Evolutionary conservation across 2,797 vertebrate species (phyloP), one percentile per base, ranked within the genome.

Genomic region (Cottoperca gobio): DNA sequence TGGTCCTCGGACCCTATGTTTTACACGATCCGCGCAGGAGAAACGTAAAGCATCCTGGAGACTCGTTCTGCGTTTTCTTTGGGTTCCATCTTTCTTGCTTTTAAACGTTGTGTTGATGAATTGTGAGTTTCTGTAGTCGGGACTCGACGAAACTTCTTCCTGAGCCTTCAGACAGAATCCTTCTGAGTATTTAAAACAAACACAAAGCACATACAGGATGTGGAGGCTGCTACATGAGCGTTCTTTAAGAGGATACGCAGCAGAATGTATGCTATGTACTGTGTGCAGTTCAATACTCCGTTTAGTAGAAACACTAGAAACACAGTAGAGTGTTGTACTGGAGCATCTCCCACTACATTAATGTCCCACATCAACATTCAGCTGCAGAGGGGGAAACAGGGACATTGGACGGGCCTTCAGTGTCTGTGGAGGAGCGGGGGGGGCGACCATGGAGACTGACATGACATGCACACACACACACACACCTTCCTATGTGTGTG

Each of bases 361-460:
- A 59, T 58, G 75, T 82, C 85, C 80, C 78, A 70, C 89, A 84
- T 92, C 88, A 89, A 19, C 89, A 88, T 90, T 87, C 88, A 86
- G 88, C 81, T 28, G 76, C 72, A 55, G 83, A 76, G 58, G 58
- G 68, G 62, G 73, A 85, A 86, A 78, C 79, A 73, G 84, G 84
- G 81, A 86, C 88, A 80, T 2, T 48, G 85, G 78, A 79, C 76
- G 73, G 88, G 85, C 84, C 88, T 75, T 78, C 88, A 85, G 79
- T 73, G 79, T 79, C 63, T 65, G 84, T 65, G 79, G 57, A 75
- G 71, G 78, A 88, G 70, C 64, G 12, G 58, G 84, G 82, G 78
- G 12, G 58, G 84, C 82, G 78, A 68, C 86, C 77, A 43, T 61
- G 53, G 75, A 84, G 85, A 92, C 81, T 89, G 90, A 92, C 86